Evolutionary conservation across 2,888 invertebrate genomes (phyloP).

Genomic region (Caprella mutica): DNA sequence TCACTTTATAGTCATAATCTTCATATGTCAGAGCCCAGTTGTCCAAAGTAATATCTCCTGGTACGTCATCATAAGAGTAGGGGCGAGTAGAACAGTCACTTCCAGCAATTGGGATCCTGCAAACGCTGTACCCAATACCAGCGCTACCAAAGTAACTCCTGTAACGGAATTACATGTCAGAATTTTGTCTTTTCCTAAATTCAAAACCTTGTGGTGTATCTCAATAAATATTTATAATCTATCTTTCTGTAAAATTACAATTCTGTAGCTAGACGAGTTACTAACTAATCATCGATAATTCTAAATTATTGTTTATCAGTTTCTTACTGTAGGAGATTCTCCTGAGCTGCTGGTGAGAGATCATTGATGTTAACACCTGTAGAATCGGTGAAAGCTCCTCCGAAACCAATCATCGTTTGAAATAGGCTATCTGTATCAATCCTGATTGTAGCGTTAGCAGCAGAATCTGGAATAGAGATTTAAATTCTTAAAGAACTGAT

Average conservation of each 20-base stretch:
- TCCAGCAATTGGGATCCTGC: constrained; percentile 72
- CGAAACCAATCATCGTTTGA: constrained; percentile 43
- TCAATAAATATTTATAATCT: no score
- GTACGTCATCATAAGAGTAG: constrained; percentile 52
- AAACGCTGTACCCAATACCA: constrained; percentile 66
- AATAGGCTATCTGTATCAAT: constrained; percentile 21
- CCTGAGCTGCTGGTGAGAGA: constrained; percentile 36
- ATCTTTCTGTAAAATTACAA: no score
- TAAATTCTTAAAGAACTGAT: no score
- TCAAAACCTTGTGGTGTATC: no score
- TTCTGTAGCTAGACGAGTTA: no score
- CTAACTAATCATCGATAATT: no score
- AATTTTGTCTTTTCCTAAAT: no score
- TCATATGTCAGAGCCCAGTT: constrained; percentile 56
- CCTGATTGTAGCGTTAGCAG: neutral
- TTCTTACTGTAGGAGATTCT: neutral
- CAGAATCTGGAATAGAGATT: no score
- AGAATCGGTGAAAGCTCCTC: constrained; percentile 46
- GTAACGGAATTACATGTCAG: neutral
- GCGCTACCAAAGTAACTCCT: constrained; percentile 50
- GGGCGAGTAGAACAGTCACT: constrained; percentile 67
- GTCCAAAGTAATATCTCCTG: constrained; percentile 44
- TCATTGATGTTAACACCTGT: constrained; percentile 43
- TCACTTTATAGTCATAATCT: constrained; percentile 53
- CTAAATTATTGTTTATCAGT: no score